These are phyloP conservation scores for Siniperca chuatsi DNA, from an alignment of 2,113 vertebrate species.

Conservation along the genomic window DNA sequence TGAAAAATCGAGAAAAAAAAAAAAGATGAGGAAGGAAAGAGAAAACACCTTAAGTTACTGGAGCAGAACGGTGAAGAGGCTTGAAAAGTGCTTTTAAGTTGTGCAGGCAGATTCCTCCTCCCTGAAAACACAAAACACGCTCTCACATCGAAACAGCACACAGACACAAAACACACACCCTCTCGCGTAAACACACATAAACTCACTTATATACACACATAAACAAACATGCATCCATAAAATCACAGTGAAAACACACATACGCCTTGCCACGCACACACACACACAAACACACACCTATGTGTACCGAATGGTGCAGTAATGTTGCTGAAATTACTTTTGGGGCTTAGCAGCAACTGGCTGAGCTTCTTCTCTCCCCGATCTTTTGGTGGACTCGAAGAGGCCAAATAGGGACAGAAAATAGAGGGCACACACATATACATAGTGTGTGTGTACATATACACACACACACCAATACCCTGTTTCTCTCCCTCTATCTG, in stretches of 20 bases:
- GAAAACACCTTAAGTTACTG: constrained; percentile 58
- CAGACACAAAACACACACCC: neutral
- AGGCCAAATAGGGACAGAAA: constrained; percentile 46
- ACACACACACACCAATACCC: constrained; percentile 16
- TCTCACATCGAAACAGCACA: constrained; percentile 1
- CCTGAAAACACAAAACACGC: constrained; percentile 11
- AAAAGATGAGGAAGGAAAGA: constrained; percentile 1
- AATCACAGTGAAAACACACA: constrained; percentile 32
- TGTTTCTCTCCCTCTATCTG: constrained; percentile 22
- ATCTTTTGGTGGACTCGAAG: constrained; percentile 39
- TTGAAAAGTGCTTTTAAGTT: constrained; percentile 76
- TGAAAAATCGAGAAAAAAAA: constrained; percentile 26
- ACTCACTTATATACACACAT: neutral
- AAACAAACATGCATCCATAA: constrained; percentile 38
- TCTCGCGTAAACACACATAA: neutral
- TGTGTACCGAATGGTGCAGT: constrained; percentile 41
- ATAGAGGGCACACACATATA: constrained; percentile 22
- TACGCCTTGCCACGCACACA: neutral
- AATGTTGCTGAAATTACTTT: constrained; percentile 72
- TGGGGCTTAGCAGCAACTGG: constrained; percentile 63
- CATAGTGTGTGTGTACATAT: neutral
- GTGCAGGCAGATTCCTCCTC: constrained; percentile 49
- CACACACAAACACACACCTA: constrained; percentile 1
- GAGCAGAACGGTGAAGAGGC: constrained; percentile 63
- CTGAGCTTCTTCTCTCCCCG: constrained; percentile 22